Evolutionary conservation across 2,113 vertebrate genomes (phyloP), one percentile per base, ranked within the genome.

Genomic region (Semicossyphus pulcher): DNA sequence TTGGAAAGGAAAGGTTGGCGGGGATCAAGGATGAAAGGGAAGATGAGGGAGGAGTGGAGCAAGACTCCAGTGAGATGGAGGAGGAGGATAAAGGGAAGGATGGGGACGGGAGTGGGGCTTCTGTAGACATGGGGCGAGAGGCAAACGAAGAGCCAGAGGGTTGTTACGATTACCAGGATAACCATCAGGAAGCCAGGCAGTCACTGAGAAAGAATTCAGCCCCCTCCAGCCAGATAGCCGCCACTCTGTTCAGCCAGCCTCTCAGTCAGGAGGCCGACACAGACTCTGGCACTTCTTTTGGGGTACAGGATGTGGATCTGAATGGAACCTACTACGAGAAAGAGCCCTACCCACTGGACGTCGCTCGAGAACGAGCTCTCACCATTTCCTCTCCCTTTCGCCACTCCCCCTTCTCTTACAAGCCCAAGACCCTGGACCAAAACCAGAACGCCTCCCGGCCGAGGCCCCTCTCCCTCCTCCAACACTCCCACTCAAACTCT

Each of bases 371-470:
- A 42, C 86, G 94, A 29, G 20, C 94, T 4, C 91, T 94, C 31
- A 94, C 94, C 72, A 94, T 94, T 67, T 94, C 93, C 18, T 94
- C 94, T 10, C 94, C 94, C 4, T 94, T 94, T 62, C 91, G 94
- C 20, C 93, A 92, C 67, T 81, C 90, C 10, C 92, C 92, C 2
- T 93, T 93, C 64, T 91, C 91, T n/a, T 85, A 84, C 70, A 94
- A 94, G 75, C 54, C 89, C 77, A 93, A 94, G 78, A 80, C 79
- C 15, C 59, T 89, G 72, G 93, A 94, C 81, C 92, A 93, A 77
- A 94, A 94, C 93, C 90, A 84, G 90, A 94, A 94, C 21, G 21
- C 87, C 16, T 84, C 93, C 37, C 85, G 92, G 58, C 93, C 94
- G 11, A 83, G 94, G 63, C 93, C 94, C 37, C 86, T 89, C 72